Base-by-base conservation (phyloP, 92 coral and sea anemone genomes). In the Ricordea florida region DNA sequence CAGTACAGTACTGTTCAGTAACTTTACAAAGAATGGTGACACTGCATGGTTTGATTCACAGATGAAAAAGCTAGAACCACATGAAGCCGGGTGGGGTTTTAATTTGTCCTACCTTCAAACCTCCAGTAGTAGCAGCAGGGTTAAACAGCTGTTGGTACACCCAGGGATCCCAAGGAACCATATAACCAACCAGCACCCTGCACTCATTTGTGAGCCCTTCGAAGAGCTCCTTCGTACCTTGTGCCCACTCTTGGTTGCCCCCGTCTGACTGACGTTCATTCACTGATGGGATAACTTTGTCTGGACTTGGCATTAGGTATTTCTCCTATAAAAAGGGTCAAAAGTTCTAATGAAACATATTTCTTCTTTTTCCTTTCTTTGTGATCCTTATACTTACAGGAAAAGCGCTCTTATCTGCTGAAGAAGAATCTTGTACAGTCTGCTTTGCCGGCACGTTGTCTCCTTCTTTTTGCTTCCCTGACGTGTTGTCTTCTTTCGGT, bases 151-250 rank as follows among this genome's bases (percentile, higher is more conserved):
- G 90, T 2, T 87, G 87, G 28, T 78, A 75, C 2, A 76, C 52
- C 66, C 67, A 38, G 6, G 90, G 67, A 53, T 94, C 83, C 93
- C 97, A 89, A 5, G 93, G 92, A n/a, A 83, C 85, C 78, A 84
- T 85, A 25, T 79, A 82, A 6, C 93, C 98, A 10, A 87, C 88
- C 35, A 94, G 82, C 14, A 79, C 85, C 51, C 85, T 84, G 70
- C 87, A 93, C 36, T 86, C 91, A 17, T 69, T 92, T 4, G 97
- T 88, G 43, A 94, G 64, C 9, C 92, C 92, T 45, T 40, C 86
- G 46, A 94, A 89, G n/a, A 88, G 67, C 32, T 85, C 94, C 11
- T 85, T 67, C 3, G 98, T 87, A 25, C 87, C 94, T 0, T 51
- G 57, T 6, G 86, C 62, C 98, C 98, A 94, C 22, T 74, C 72